Base-by-base conservation (phyloP, 2,113 vertebrate genomes). In the Chamaea fasciata region DNA sequence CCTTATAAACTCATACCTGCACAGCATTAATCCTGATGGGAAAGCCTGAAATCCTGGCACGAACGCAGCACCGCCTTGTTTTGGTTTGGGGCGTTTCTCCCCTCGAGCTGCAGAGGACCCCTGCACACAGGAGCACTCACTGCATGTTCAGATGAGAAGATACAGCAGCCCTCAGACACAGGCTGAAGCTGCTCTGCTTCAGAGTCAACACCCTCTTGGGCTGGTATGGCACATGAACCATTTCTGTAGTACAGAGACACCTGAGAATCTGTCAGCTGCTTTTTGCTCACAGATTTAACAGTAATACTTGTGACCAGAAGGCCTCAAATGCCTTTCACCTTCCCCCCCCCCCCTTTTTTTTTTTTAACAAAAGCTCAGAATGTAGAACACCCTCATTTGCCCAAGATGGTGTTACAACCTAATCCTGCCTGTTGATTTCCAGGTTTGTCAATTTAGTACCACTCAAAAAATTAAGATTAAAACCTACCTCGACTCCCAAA, bases 51-150 rank as follows among this genome's bases (percentile, higher is more conserved):
- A 68, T 68, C 31, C 50, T 65, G 49, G 60, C 56, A 85, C 0
- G 0, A 85, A 50, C 0, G 0, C 15, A 53, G 17, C 39, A 49
- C 55, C 2, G 1, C 1, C 2, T 37, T 53, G 27, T 10, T 87
- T 91, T 57, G 24, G 23, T 55, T 64, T 68, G 53, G 15, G 13
- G 2, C 24, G 15, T 26, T 42, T 33, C 33, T 28, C 26, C 37
- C 18, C 41, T 55, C 0, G 0, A 28, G 67, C 52, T 78, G 47
- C 42, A 63, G 47, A 71, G 50, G 15, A 79, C 17, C 27, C 31
- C 30, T 22, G 44, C 13, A 35, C 5, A 30, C 3, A 27, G 60
- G 49, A 79, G 41, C 8, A 10, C 27, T 37, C 1, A 0, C 22
- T 62, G 42, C 3, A 0, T 1, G 26, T 4, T 67, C 56, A 47